phyloP scores from a whole-genome alignment of 2,888 invertebrate genomes.

The Molorchus minor region DNA sequence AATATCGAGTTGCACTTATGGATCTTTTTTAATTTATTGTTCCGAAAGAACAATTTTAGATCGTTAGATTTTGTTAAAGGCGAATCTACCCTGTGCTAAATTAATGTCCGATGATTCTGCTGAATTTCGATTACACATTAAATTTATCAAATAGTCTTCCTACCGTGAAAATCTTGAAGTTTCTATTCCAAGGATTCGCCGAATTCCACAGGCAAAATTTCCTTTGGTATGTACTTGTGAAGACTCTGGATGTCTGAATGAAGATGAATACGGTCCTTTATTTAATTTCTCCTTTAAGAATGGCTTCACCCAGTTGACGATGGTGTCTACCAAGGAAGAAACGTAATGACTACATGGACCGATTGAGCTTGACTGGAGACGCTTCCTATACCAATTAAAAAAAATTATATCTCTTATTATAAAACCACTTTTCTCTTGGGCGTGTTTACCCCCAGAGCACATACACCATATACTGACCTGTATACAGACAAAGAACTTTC shows the following conservation, averaged over 20 bases:
- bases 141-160: constrained; percentile 33
- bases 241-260: constrained; percentile 79
- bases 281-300: constrained; percentile 90
- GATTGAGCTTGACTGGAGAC: constrained; percentile 89
- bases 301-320: constrained; percentile 85
- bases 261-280: constrained; percentile 81
- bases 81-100: no score
- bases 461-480: constrained; percentile 64
- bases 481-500: constrained; percentile 86
- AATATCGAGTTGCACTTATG: no score
- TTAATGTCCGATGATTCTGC: no score
- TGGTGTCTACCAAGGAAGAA: constrained; percentile 84
- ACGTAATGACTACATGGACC: constrained; percentile 86
- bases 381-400: constrained; percentile 85
- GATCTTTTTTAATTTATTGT: no score
- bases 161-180: constrained; percentile 76
- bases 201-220: constrained; percentile 83
- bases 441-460: no score
- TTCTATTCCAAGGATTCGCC: constrained; percentile 83
- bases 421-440: no score
- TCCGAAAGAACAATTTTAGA: no score
- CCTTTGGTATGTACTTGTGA: constrained; percentile 80
- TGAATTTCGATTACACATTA: no score
- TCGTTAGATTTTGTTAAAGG: no score
- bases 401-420: no score